Evolutionary conservation across 2,113 vertebrate species (phyloP).

Genomic region (Xyliphius kryptos): DNA sequence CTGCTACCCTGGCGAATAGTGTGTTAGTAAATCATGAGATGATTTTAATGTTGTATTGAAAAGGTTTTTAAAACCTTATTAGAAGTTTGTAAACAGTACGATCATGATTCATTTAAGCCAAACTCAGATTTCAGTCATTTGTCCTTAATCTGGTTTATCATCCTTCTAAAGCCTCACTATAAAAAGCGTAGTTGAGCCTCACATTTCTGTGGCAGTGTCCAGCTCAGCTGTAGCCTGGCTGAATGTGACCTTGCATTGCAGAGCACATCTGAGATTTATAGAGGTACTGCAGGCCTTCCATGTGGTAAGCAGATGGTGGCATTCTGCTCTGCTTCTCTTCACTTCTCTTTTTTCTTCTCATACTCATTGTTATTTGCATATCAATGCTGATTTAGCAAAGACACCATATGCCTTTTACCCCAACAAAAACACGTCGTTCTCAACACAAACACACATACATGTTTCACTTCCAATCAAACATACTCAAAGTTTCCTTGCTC

Average conservation of each 20-base stretch:
- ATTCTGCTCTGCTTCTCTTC: constrained; percentile 44
- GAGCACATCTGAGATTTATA: constrained; percentile 68
- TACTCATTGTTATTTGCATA: constrained; percentile 39
- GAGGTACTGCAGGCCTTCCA: constrained; percentile 64
- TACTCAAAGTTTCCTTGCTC: constrained; percentile 19
- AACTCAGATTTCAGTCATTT: constrained; percentile 8
- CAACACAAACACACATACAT: constrained; percentile 15
- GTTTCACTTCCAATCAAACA: constrained; percentile 8
- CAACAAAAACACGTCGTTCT: constrained; percentile 21
- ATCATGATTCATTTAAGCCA: constrained; percentile 5
- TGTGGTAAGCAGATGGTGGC: constrained; percentile 72
- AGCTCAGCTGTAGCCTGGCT: constrained; percentile 52
- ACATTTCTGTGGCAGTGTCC: constrained; percentile 50
- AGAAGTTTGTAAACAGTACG: too few species aligned
- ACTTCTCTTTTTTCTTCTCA: too few species aligned
- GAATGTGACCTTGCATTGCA: constrained; percentile 64
- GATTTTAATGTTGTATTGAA: neutral
- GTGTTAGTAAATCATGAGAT: constrained; percentile 1
- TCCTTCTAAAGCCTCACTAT: neutral
- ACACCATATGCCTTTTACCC: constrained; percentile 28
- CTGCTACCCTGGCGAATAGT: constrained; percentile 4
- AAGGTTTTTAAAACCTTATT: too few species aligned
- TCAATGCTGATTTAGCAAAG: constrained; percentile 44
- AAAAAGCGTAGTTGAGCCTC: constrained; percentile 31
- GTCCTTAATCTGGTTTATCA: neutral